Conservation (phyloP, 37 sponge, comb jelly and placozoan genomes). For the Petrosia ficiformis region DNA sequence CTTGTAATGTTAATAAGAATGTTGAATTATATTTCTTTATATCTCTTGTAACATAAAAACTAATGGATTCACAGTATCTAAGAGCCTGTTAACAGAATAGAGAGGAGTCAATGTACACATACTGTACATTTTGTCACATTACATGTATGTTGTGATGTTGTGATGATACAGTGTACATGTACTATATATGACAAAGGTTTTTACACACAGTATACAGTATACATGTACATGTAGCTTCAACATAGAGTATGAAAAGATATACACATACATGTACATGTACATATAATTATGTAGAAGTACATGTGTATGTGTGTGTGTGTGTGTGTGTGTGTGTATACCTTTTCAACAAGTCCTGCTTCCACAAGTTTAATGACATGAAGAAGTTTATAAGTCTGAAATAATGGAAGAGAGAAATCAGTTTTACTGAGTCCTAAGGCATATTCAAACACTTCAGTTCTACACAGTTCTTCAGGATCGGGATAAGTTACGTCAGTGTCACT, state of each 20-base stretch:
- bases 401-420: constrained; percentile 39
- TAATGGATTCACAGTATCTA: constrained; percentile 66
- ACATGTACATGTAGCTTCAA: background rate
- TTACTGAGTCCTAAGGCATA: constrained; percentile 69
- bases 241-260: background rate
- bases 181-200: too few relatives aligned
- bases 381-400: constrained; percentile 68
- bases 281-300: background rate
- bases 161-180: too few relatives aligned
- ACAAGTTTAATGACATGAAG: constrained; percentile 40
- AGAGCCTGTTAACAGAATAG: constrained; percentile 20
- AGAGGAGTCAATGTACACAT: background rate
- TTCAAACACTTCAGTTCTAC: constrained; percentile 62
- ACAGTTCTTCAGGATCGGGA: constrained; percentile 32
- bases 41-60: constrained; percentile 10
- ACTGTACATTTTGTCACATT: background rate
- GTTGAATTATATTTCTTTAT: constrained; percentile 11
- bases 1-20: constrained; percentile 23
- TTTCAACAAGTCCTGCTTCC: constrained; percentile 42
- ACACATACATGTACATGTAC: constrained; percentile 1
- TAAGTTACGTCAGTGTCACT: constrained; percentile 4
- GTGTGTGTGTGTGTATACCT: constrained; percentile 23
- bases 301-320: background rate
- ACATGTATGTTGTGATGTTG: too few relatives aligned
- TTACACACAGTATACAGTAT: background rate